Conservation (phyloP, 2,113 vertebrate genomes). For the Laterallus jamaicensis region DNA sequence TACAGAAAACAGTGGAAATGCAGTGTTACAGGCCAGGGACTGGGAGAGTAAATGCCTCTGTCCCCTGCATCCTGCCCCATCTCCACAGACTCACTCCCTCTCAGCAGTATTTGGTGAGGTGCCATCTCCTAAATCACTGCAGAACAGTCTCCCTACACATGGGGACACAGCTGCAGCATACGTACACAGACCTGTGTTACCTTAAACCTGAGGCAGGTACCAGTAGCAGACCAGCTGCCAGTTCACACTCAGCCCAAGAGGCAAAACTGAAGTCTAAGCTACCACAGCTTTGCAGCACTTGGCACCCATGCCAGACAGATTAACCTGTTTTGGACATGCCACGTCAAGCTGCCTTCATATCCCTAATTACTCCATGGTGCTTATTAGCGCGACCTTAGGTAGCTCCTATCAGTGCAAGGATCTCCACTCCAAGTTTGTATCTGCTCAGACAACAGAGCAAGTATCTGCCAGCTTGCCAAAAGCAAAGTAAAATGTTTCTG, state of each 20-base stretch:
- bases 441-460: neutral
- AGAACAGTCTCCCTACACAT: fast-evolving
- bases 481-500: neutral
- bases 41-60: neutral
- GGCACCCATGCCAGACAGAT: neutral
- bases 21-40: neutral
- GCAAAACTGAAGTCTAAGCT: neutral
- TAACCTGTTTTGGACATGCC: neutral
- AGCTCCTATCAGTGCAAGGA: neutral
- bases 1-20: neutral
- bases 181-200: neutral
- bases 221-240: neutral
- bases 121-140: neutral
- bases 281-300: neutral
- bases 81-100: neutral
- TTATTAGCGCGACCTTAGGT: neutral
- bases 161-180: neutral
- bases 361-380: neutral
- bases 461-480: neutral
- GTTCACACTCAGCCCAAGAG: fast-evolving
- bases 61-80: neutral
- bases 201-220: neutral
- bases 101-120: neutral
- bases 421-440: neutral
- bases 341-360: neutral